These are phyloP conservation scores for Gymnopithys bicolor DNA, from an alignment of 2,797 vertebrate species.

Conservation along the genomic window DNA sequence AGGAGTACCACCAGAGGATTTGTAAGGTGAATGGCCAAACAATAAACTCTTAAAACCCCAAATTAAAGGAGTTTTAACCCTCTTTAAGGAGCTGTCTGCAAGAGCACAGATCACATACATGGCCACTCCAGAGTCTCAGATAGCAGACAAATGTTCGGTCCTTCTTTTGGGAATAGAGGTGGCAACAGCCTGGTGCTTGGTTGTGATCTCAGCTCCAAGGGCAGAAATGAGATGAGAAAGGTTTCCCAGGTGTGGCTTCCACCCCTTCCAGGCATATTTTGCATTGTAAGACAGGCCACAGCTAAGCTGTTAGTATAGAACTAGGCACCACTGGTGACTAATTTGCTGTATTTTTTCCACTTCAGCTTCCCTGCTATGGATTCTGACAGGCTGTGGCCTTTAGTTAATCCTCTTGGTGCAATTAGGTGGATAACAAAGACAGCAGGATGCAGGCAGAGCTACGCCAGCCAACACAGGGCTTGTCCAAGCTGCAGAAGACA, in stretches of 20 bases:
- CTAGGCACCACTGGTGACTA: background rate
- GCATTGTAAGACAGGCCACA: background rate
- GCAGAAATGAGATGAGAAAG: background rate
- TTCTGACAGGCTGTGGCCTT: background rate
- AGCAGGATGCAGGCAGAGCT: background rate
- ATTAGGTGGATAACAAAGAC: background rate
- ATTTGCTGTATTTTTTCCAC: background rate
- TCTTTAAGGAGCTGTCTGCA: background rate
- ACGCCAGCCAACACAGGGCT: background rate
- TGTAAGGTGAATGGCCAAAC: background rate
- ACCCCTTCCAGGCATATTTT: background rate
- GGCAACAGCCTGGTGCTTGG: background rate
- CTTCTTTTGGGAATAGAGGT: background rate
- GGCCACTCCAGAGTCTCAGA: background rate
- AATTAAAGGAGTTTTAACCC: background rate
- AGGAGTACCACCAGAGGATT: background rate
- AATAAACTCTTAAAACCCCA: background rate
- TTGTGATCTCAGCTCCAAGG: background rate
- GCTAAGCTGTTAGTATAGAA: background rate
- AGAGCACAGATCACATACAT: accelerated
- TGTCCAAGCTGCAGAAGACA: background rate
- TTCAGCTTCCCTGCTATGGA: background rate
- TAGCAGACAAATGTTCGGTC: accelerated
- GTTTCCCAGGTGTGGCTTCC: background rate
- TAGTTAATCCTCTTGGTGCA: background rate